A percentile compares a stretch with the other conserved stretches of the same genome.
Evolutionary conservation across 2,797 vertebrate genomes (phyloP).

Genomic region (Dendrocincla fuliginosa): DNA sequence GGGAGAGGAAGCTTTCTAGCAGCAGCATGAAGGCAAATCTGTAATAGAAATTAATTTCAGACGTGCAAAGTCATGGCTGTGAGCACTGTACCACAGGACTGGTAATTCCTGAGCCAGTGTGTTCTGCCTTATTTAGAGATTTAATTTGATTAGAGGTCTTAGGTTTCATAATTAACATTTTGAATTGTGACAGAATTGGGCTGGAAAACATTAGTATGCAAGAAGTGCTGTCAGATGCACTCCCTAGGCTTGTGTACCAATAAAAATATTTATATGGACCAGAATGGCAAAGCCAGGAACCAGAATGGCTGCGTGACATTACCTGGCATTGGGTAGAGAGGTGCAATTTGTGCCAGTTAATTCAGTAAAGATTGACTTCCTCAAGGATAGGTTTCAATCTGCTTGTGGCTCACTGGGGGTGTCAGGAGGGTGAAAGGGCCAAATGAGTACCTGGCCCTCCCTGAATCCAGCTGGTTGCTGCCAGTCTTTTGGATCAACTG

Average conservation of each 20-base stretch:
- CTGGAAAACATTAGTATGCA: background rate
- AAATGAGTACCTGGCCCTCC: background rate
- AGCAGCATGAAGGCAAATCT: background rate
- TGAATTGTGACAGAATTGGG: background rate
- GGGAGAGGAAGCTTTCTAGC: background rate
- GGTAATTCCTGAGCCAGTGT: background rate
- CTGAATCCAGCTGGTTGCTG: background rate
- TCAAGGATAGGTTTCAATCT: background rate
- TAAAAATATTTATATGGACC: background rate
- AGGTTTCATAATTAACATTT: background rate
- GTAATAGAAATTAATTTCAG: background rate
- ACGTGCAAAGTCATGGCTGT: background rate
- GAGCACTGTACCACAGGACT: background rate
- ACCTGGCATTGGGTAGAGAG: background rate
- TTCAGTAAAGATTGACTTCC: background rate
- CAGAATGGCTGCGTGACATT: background rate
- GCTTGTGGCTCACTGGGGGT: background rate
- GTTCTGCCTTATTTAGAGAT: background rate
- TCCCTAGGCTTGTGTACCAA: background rate
- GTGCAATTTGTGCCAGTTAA: background rate
- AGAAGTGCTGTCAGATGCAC: background rate
- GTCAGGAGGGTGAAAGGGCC: background rate
- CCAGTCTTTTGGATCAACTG: background rate
- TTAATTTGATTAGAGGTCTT: background rate
- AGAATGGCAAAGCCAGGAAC: background rate